Base-by-base conservation (phyloP, 2,888 invertebrate species). In the Pemphredon lugubris region DNA sequence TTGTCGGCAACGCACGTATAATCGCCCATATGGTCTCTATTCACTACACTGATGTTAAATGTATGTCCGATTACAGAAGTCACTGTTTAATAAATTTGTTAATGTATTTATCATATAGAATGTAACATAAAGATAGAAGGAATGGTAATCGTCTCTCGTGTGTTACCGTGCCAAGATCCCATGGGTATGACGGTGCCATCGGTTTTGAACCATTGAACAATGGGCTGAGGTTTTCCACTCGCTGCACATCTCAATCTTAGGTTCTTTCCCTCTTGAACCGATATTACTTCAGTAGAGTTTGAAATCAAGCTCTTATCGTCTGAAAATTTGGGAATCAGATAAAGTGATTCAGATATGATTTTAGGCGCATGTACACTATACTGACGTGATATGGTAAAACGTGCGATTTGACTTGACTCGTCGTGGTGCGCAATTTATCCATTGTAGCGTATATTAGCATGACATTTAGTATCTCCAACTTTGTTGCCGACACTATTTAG, bases 1-100 rank as follows among this genome's bases (percentile, higher is more conserved):
- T 98, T 98, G 90, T 94, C 93, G 20, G 96, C 96, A 2, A 94
- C 91, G 83, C 96, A 96, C 68, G 93, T 92, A 87, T 96, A 96
- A 55, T 92, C 92, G 57, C 95, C 96, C 90, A 95, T 95, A 84
- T 95, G 95, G 86, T 93, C 93, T 50, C 96, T 91, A 77, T 92
- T 94, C 34, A 95, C 93, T 83, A 92, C 92, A 0, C 94, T 95
- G 74, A 97, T 93, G 88, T 94, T 96, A 74, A 97, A 90, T n/a
- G 93, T 93, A 63, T 94, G 93, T 0, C 96, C 96, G 54, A 93
- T 93, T 64, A 87, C 66, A 55, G 86, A 84, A 55, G 81, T 84
- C 70, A 83, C 87, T 88, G 68, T 75, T 64, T 42, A 57, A 66
- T 51, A 47, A 71, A 50, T 64, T 26, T n/a, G n/a, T n/a, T n/a